A percentile compares a stretch with the other conserved stretches of the same genome.
Conservation (phyloP, 2,113 vertebrate genomes). For the zebrafish (Danio rerio) region DNA sequence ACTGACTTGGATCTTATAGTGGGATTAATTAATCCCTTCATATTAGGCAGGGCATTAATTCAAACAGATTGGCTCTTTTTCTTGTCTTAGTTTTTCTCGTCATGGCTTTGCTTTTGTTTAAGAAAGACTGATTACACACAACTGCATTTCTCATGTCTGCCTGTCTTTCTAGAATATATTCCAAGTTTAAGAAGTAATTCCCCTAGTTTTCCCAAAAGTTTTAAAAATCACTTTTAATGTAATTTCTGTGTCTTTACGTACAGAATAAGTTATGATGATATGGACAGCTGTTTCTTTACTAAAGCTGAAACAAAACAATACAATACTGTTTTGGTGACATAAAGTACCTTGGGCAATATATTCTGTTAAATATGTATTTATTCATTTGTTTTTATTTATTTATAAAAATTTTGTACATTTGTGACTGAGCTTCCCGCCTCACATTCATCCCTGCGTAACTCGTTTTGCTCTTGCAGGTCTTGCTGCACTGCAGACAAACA, state of each 20-base stretch:
- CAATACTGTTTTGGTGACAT: not conserved
- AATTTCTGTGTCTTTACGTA: not conserved
- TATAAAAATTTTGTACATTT: not conserved
- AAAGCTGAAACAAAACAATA: not conserved
- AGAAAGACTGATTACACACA: not conserved
- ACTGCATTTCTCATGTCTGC: not conserved
- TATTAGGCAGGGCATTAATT: not conserved
- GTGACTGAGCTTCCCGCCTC: not conserved
- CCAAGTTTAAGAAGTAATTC: not conserved
- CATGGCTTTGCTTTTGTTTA: not conserved
- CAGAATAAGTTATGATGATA: not conserved
- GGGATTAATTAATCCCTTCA: not conserved
- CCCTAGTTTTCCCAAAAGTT: not conserved
- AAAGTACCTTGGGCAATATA: not conserved
- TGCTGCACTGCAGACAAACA: conserved; percentile 10
- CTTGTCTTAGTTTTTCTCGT: not conserved
- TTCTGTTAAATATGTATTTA: not conserved
- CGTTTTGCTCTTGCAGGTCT: conserved; percentile 21
- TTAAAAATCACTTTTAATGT: not conserved
- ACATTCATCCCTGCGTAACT: not conserved
- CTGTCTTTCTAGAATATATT: not conserved
- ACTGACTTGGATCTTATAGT: not conserved
- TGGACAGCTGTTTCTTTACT: not conserved
- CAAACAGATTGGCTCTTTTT: not conserved
- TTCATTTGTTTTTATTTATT: not conserved